These are phyloP conservation scores for Gymnothorax reevesii DNA, from an alignment of 2,797 vertebrate species.

Conservation along the genomic window DNA sequence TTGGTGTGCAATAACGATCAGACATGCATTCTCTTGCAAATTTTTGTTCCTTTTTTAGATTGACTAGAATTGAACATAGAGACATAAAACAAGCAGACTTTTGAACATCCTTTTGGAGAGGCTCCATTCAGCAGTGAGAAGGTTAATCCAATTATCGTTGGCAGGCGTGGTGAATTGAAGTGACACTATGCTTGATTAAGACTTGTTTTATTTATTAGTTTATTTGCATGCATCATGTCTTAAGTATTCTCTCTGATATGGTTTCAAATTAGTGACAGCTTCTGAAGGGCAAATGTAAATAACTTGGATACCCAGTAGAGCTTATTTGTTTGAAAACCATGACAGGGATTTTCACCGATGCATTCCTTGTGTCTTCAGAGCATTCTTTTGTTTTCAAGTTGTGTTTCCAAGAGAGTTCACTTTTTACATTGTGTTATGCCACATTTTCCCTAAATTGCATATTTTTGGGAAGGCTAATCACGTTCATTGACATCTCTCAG, in stretches of 20 bases:
- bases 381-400: neutral
- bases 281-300: neutral
- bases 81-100: neutral
- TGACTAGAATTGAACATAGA: neutral
- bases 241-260: conserved; percentile 17
- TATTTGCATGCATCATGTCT: conserved; percentile 11
- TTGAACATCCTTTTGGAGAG: neutral
- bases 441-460: neutral
- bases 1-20: neutral
- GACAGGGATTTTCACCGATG: neutral
- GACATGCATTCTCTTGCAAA: neutral
- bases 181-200: neutral
- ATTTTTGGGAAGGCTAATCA: neutral
- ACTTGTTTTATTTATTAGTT: conserved; percentile 13
- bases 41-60: neutral
- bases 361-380: neutral
- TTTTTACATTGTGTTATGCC: neutral
- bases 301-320: neutral
- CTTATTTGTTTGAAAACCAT: neutral
- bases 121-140: neutral
- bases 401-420: neutral
- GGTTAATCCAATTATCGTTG: conserved; percentile 9
- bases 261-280: neutral
- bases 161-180: neutral
- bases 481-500: neutral